A percentile compares a stretch with the other conserved stretches of the same genome.
Evolutionary conservation across 2,113 vertebrate species (phyloP).

Genomic region (Cinclus mexicanus): DNA sequence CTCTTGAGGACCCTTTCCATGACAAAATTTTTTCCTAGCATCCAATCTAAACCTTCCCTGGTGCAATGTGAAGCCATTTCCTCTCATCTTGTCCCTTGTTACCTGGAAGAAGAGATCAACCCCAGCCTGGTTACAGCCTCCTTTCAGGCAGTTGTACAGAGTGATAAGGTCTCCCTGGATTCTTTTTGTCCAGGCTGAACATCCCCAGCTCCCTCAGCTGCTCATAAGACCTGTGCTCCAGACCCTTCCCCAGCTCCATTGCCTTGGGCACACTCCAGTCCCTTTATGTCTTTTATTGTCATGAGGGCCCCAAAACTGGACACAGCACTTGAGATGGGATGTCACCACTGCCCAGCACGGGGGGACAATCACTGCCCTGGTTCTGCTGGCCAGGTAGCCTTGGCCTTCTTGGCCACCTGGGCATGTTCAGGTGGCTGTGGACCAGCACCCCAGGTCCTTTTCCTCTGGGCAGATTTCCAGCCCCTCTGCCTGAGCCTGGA

Average conservation of each 20-base stretch:
- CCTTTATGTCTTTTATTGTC: no score
- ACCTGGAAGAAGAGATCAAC: fast-evolving
- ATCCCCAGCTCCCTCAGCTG: background rate
- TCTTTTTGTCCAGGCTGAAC: background rate
- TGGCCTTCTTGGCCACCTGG: background rate
- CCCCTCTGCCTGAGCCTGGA: background rate
- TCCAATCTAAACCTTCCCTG: background rate
- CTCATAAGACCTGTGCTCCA: background rate
- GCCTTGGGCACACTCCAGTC: background rate
- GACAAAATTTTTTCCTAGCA: background rate
- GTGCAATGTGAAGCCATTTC: background rate
- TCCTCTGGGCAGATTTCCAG: background rate
- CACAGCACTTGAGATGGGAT: no score
- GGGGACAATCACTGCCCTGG: fast-evolving
- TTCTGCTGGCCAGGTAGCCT: background rate
- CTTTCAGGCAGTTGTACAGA: background rate
- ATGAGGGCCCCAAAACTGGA: background rate
- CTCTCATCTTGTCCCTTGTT: no score
- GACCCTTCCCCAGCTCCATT: fast-evolving
- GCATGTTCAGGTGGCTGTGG: background rate
- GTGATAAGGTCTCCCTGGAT: no score
- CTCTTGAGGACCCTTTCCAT: background rate
- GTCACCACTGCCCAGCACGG: fast-evolving
- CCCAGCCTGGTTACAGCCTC: background rate
- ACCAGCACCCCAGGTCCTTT: background rate